phyloP scores from a whole-genome alignment of 1,140 invertebrate genomes.

The Oryctes rhinoceros region DNA sequence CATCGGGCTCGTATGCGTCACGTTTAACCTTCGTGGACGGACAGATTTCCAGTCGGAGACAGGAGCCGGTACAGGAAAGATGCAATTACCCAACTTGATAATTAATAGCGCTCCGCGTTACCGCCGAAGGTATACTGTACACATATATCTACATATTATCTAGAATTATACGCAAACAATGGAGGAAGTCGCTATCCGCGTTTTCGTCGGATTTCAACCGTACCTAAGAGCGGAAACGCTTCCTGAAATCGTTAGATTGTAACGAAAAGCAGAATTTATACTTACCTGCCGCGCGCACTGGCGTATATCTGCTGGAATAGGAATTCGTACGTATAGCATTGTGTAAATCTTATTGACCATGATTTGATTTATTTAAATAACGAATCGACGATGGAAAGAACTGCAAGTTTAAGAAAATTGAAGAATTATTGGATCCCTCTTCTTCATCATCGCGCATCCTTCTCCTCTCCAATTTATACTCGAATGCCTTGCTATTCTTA shows the following conservation, averaged over 20 bases:
- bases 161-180: not conserved
- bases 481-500: too few species aligned
- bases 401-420: too few species aligned
- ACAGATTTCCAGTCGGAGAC: slow-evolving; percentile 17
- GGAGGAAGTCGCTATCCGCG: not conserved
- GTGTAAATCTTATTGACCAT: too few species aligned
- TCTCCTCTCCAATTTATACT: too few species aligned
- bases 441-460: too few species aligned
- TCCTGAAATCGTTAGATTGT: slow-evolving; percentile 17
- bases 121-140: not conserved
- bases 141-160: too few species aligned
- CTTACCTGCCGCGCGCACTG: too few species aligned
- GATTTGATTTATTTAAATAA: too few species aligned
- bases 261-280: slow-evolving; percentile 8
- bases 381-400: too few species aligned
- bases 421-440: too few species aligned
- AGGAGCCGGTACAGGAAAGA: slow-evolving; percentile 4
- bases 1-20: slow-evolving; percentile 4
- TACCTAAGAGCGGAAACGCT: slow-evolving; percentile 5
- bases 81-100: slow-evolving; percentile 8
- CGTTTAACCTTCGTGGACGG: not conserved
- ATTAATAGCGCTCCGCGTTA: not conserved
- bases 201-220: slow-evolving; percentile 3
- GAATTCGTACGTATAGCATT: too few species aligned
- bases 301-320: not conserved